These are phyloP conservation scores for Caradrina clavipalpis DNA, from an alignment of 2,888 invertebrate genomes.

Conservation along the genomic window DNA sequence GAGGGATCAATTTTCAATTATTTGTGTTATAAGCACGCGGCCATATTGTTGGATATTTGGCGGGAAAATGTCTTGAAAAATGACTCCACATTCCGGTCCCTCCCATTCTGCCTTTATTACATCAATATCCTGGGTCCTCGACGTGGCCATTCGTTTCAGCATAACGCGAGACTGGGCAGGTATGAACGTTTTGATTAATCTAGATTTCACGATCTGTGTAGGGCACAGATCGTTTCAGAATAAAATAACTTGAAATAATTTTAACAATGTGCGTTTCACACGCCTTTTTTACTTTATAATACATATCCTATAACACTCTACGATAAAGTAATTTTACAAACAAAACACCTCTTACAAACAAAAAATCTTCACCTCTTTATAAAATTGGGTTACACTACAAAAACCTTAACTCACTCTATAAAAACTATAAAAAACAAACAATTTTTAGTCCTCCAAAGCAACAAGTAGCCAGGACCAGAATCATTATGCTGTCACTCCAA, in stretches of 20 bases:
- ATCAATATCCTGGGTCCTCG: constrained; percentile 64
- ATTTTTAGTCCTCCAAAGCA: neutral
- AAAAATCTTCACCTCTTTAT: no score
- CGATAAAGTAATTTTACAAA: no score
- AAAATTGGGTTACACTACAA: neutral
- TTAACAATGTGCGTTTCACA: neutral
- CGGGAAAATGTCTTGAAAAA: constrained; percentile 68
- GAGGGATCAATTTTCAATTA: constrained; percentile 67
- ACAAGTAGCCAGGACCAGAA: neutral
- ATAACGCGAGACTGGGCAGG: constrained; percentile 31
- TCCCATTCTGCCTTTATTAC: constrained; percentile 63
- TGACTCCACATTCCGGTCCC: constrained; percentile 66
- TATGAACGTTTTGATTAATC: constrained; percentile 38
- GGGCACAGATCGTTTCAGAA: constrained; percentile 5
- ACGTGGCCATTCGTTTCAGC: constrained; percentile 51
- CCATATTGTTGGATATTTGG: constrained; percentile 65
- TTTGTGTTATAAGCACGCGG: constrained; percentile 60
- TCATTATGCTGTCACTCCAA: neutral
- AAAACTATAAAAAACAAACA: neutral
- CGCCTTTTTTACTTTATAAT: no score
- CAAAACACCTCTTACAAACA: no score
- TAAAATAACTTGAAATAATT: neutral
- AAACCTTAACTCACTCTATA: neutral
- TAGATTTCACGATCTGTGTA: neutral
- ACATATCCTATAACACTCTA: no score